phyloP scores from a whole-genome alignment of 2,113 vertebrate genomes.

The Ivindomyrus marchei region DNA sequence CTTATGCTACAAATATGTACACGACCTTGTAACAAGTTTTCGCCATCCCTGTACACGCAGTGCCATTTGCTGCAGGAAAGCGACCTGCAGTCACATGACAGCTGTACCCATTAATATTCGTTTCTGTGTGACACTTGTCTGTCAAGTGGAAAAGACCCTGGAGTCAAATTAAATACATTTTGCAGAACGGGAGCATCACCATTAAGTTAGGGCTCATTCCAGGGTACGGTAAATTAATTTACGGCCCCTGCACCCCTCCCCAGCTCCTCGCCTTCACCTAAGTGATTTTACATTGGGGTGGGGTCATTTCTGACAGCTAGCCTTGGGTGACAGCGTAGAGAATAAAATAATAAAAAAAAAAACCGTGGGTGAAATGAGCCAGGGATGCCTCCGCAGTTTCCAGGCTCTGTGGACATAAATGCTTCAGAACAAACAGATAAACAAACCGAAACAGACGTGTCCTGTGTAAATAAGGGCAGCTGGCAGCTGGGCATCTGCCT shows the following conservation, averaged over 20 bases:
- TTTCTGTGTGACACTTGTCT: constrained; percentile 17
- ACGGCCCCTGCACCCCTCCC: not conserved
- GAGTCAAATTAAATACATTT: constrained; percentile 24
- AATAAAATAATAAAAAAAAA: constrained; percentile 28
- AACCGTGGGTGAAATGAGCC: constrained; percentile 31
- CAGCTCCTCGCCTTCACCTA: constrained; percentile 25
- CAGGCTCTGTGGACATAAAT: constrained; percentile 31
- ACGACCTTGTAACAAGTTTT: not conserved
- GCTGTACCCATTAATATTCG: not conserved
- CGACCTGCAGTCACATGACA: not conserved
- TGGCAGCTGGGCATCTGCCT: constrained; percentile 28
- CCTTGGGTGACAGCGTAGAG: constrained; percentile 39
- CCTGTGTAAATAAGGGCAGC: constrained; percentile 25
- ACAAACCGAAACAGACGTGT: not conserved
- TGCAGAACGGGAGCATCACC: constrained; percentile 30
- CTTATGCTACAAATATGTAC: not conserved
- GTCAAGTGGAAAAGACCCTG: constrained; percentile 17
- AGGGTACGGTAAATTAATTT: constrained; percentile 32
- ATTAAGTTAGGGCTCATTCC: constrained; percentile 36
- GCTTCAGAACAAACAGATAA: constrained; percentile 34
- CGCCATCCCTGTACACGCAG: not conserved
- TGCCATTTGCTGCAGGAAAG: not conserved
- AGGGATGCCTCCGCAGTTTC: constrained; percentile 32
- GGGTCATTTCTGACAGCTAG: constrained; percentile 36
- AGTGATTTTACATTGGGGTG: constrained; percentile 38